Evolutionary conservation across 2,888 invertebrate genomes (phyloP).

Genomic region (Spodoptera littoralis): DNA sequence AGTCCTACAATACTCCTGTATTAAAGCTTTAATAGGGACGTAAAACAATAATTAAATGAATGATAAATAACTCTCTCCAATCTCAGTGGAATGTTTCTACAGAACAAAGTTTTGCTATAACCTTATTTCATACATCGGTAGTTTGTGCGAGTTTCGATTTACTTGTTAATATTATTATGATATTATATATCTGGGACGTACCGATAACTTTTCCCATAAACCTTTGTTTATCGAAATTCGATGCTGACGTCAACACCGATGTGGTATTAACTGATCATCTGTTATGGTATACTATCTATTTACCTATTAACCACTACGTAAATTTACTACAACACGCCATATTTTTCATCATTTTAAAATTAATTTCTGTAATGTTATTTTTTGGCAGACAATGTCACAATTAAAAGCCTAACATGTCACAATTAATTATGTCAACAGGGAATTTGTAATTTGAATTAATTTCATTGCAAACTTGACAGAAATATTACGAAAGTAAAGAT

Average conservation of each 20-base stretch:
- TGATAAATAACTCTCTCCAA: not conserved
- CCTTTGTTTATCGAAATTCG: constrained; percentile 14
- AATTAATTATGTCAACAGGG: not conserved
- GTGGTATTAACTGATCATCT: not conserved
- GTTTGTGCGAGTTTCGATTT: constrained; percentile 6
- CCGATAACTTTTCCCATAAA: constrained; percentile 26
- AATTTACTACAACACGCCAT: no score
- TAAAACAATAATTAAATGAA: not conserved
- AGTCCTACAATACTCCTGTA: no score
- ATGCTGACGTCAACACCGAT: constrained; percentile 1
- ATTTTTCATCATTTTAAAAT: constrained; percentile 23
- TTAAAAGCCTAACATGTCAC: constrained; percentile 5
- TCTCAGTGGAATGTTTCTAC: not conserved
- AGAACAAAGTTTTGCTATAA: not conserved
- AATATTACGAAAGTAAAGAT: constrained; percentile 2
- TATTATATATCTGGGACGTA: constrained; percentile 9
- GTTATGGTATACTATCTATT: constrained; percentile 4
- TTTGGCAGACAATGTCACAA: constrained; percentile 21
- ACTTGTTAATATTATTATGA: constrained; percentile 25
- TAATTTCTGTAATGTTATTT: constrained; percentile 32
- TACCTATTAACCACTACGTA: not conserved
- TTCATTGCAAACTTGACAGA: not conserved
- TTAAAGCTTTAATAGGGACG: no score
- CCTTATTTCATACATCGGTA: constrained; percentile 1
- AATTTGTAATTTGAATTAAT: constrained; percentile 1